These are phyloP conservation scores for Ethmia dodecea DNA, from an alignment of 2,888 invertebrate genomes.

Conservation along the genomic window DNA sequence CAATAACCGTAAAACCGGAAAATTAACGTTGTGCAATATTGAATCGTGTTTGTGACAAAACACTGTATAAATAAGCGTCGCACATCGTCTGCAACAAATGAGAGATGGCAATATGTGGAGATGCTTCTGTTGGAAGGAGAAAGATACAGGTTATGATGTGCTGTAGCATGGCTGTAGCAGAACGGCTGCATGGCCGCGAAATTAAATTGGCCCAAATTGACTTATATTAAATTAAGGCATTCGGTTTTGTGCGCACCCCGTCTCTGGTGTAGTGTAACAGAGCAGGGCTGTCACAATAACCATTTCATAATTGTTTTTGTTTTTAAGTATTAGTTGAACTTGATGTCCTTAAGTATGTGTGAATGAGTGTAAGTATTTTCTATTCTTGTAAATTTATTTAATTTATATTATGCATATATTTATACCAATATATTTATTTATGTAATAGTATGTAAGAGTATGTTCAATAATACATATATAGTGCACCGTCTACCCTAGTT, in stretches of 20 bases:
- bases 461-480: too few species aligned
- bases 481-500: too few species aligned
- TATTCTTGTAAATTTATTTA: too few species aligned
- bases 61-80: constrained; percentile 26
- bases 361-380: too few species aligned
- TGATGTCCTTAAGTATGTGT: too few species aligned
- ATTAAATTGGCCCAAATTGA: constrained; percentile 74
- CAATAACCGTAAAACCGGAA: constrained; percentile 10
- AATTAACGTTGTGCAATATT: constrained; percentile 20
- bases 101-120: constrained; percentile 16
- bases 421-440: too few species aligned
- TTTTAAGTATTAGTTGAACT: too few species aligned
- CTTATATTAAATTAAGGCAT: constrained; percentile 71
- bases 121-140: constrained; percentile 19
- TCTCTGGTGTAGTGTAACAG: constrained; percentile 27
- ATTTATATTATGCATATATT: too few species aligned
- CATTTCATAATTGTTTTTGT: too few species aligned
- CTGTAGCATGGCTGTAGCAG: constrained; percentile 36
- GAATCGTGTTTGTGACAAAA: constrained; percentile 30
- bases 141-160: constrained; percentile 35
- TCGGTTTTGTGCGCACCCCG: constrained; percentile 63
- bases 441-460: too few species aligned
- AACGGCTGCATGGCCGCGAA: constrained; percentile 57
- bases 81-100: constrained; percentile 25
- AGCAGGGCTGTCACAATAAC: constrained; percentile 32